Conservation (phyloP, 2,888 invertebrate species). For the Pyralis farinalis region DNA sequence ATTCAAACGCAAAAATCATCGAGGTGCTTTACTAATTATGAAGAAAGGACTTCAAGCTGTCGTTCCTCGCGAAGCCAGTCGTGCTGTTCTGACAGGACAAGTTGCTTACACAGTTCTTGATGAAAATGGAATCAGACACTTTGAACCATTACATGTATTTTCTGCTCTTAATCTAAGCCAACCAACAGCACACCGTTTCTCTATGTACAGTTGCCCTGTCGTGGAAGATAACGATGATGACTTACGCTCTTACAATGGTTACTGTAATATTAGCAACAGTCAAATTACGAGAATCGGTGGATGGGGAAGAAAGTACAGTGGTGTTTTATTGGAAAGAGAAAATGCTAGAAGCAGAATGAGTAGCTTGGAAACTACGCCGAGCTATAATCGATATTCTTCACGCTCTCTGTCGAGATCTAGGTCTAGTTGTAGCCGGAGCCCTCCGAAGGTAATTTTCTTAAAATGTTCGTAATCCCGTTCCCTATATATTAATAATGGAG, state of each 20-base stretch:
- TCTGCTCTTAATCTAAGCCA: slow-evolving; percentile 85
- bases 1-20: slow-evolving; percentile 79
- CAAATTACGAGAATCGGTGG: slow-evolving; percentile 73
- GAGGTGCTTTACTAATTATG: slow-evolving; percentile 85
- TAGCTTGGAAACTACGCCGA: slow-evolving; percentile 79
- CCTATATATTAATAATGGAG: too few relatives aligned
- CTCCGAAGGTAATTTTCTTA: slow-evolving; percentile 71
- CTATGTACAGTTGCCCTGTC: slow-evolving; percentile 83
- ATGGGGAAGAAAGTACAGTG: slow-evolving; percentile 61
- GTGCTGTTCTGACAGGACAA: slow-evolving; percentile 87
- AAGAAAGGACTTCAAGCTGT: slow-evolving; percentile 88
- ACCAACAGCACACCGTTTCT: slow-evolving; percentile 83
- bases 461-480: too few relatives aligned
- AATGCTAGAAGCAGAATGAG: slow-evolving; percentile 62
- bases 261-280: slow-evolving; percentile 69
- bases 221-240: slow-evolving; percentile 77
- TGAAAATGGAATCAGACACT: slow-evolving; percentile 87
- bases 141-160: slow-evolving; percentile 88
- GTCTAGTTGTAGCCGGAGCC: slow-evolving; percentile 72
- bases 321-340: slow-evolving; percentile 63
- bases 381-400: slow-evolving; percentile 75
- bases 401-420: slow-evolving; percentile 66
- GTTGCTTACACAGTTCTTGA: slow-evolving; percentile 89
- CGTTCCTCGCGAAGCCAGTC: slow-evolving; percentile 87
- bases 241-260: slow-evolving; percentile 64